Evolutionary conservation across 2,888 invertebrate genomes (phyloP), one percentile per base, ranked within the genome.

Genomic region (Tenodera sinensis): DNA sequence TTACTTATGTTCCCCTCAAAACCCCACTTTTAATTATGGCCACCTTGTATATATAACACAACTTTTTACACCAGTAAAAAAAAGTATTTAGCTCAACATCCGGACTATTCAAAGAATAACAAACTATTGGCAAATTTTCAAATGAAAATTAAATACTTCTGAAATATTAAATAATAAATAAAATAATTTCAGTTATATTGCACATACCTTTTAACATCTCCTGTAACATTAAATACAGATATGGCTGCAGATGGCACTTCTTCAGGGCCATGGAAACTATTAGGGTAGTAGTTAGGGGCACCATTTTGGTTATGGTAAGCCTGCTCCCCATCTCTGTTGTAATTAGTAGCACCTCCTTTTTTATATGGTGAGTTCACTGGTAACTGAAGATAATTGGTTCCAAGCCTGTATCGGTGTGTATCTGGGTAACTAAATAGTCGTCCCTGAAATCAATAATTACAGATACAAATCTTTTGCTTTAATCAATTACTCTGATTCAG

Each of bases 261-360:
- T 91, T 96, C 95, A 0, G 99, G 98, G 0, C 99, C 99, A 90
- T 95, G 95, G 94, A 99, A 99, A 91, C 98, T 98, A 94, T 99
- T 99, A 0, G 99, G 99, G 94, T 96, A 98, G 93, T 99, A 99
- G 93, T 99, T 99, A 8, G 99, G 99, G 4, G 97, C 97, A 34
- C 97, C 97, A 8, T 96, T 96, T 93, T 98, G 98, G 93, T 98
- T 98, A 91, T 95, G 95, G 15, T 96, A 94, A 83, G 95, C 94
- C 95, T 96, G 96, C 3, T 96, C 95, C 0, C 99, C 99, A 93
- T 99, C 99, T 83, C 99, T 71, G 20, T 71, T 71, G 54, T 71
- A 71, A 20, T 71, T 71, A 4, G 20, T 71, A 25, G 0, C 25
- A 20, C 54, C 20, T 12, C 9, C n/a, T n/a, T 42, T 47, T 83